A percentile compares a stretch with the other conserved stretches of the same genome.
These are phyloP conservation scores for Grus americana DNA, from an alignment of 2,113 vertebrate genomes.

Conservation along the genomic window DNA sequence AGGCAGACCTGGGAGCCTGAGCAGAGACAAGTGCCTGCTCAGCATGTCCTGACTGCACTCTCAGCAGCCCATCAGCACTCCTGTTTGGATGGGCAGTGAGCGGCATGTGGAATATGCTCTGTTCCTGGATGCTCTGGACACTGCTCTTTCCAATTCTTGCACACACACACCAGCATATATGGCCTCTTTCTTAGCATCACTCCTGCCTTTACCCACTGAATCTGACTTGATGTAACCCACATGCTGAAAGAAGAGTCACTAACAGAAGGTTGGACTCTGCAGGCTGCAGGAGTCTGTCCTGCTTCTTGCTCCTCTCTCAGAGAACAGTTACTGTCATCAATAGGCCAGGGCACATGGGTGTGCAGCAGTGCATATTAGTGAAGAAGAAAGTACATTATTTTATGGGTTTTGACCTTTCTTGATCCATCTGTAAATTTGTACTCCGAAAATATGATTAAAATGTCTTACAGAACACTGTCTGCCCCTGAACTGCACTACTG, in stretches of 20 bases:
- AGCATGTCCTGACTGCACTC: background rate
- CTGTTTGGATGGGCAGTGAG: background rate
- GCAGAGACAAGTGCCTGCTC: background rate
- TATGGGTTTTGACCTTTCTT: background rate
- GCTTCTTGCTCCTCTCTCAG: background rate
- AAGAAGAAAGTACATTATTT: background rate
- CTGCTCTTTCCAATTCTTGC: background rate
- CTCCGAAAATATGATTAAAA: background rate
- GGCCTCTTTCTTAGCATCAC: background rate
- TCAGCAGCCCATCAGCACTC: background rate
- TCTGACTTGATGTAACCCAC: background rate
- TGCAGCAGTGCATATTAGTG: background rate
- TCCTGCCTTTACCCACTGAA: background rate
- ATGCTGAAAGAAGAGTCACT: background rate
- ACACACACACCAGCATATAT: background rate
- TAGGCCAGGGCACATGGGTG: background rate
- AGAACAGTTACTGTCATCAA: background rate
- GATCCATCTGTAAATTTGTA: background rate
- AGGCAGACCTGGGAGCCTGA: background rate
- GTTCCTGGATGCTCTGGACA: background rate
- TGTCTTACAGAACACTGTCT: background rate
- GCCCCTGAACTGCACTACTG: background rate
- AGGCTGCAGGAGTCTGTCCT: background rate
- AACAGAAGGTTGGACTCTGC: background rate
- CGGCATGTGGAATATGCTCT: fast-evolving